phyloP scores from a whole-genome alignment of 2,797 vertebrate genomes.

The Enteromius afrohamiltoni region DNA sequence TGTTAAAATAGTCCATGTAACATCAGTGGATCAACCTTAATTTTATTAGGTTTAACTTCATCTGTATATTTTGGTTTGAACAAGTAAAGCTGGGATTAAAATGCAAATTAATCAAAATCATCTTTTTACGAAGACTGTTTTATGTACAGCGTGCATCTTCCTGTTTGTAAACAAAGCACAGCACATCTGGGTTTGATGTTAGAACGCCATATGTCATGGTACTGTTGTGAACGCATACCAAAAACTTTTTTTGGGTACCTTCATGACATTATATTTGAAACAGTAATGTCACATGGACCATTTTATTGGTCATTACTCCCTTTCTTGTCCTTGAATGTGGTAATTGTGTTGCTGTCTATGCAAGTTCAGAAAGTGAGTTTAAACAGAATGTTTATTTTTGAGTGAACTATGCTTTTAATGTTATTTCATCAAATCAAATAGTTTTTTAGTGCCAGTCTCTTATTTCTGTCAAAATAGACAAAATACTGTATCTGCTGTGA shows the following conservation, averaged over 20 bases:
- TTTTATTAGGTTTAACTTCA: not conserved
- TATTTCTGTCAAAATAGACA: not conserved
- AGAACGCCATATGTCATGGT: no score
- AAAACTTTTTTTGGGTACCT: no score
- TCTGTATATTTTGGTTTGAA: not conserved
- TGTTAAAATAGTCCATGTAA: not conserved
- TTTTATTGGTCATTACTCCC: not conserved
- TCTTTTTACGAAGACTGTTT: no score
- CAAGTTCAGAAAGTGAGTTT: not conserved
- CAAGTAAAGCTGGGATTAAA: no score
- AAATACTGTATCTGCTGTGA: not conserved
- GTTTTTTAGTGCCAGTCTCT: not conserved
- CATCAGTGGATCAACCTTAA: not conserved
- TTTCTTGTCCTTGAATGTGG: not conserved
- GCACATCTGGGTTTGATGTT: not conserved
- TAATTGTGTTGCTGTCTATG: not conserved
- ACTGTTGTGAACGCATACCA: no score
- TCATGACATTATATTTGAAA: no score
- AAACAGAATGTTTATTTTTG: not conserved
- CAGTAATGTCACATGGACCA: no score
- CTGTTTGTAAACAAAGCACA: no score
- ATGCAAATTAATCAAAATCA: no score
- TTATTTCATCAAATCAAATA: not conserved
- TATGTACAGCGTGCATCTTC: no score
- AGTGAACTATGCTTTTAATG: not conserved